Evolutionary conservation across 2,113 vertebrate genomes (phyloP).

Genomic region (Fukomys damarensis): DNA sequence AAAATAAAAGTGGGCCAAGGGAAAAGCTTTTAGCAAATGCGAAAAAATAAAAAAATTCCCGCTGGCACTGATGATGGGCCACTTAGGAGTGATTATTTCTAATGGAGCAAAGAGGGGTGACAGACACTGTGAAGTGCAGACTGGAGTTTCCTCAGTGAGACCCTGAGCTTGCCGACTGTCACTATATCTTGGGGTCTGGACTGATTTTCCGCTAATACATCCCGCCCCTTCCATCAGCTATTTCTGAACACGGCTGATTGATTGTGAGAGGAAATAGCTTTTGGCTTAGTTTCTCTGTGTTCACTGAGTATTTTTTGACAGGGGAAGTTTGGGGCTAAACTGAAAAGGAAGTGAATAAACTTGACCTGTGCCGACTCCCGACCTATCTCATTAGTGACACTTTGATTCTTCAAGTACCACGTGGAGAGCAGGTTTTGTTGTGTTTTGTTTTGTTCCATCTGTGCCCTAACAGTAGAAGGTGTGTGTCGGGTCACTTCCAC

Average conservation of each 20-base stretch:
- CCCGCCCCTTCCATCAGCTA: background rate
- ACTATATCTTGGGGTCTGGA: background rate
- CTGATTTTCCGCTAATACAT: background rate
- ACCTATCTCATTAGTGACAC: background rate
- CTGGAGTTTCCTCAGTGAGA: constrained; percentile 29
- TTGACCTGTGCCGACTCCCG: background rate
- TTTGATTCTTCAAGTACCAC: background rate
- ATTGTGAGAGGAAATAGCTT: background rate
- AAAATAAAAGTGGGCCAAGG: constrained; percentile 66
- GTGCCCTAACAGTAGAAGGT: background rate
- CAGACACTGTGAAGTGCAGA: background rate
- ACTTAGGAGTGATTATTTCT: constrained; percentile 78
- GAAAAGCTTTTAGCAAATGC: constrained; percentile 80
- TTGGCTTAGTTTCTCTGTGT: background rate
- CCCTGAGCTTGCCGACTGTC: background rate
- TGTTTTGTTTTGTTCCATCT: background rate
- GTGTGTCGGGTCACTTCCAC: background rate
- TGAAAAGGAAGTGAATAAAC: constrained; percentile 9
- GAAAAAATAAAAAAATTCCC: constrained; percentile 48
- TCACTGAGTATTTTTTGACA: background rate
- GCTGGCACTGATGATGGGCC: constrained; percentile 69
- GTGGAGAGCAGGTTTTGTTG: background rate
- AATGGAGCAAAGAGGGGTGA: constrained; percentile 64
- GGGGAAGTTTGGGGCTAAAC: background rate
- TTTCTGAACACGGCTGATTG: background rate